Evolutionary conservation across 1,140 invertebrate genomes (phyloP).

Genomic region (Pogonognathellus flavescens): DNA sequence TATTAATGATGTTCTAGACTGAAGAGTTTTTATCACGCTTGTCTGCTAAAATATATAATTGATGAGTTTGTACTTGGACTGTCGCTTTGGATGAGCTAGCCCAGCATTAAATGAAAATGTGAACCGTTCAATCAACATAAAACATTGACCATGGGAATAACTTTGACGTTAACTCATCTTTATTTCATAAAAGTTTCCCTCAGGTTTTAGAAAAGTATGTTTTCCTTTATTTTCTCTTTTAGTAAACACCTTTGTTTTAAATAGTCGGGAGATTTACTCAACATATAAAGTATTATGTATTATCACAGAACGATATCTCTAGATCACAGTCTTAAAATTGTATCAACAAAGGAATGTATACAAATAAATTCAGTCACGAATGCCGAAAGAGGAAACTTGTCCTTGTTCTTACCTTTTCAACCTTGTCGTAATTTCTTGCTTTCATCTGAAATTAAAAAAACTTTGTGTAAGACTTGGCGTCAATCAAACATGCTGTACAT

Average conservation of each 20-base stretch:
- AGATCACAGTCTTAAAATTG: constrained; percentile 16
- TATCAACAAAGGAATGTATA: constrained; percentile 37
- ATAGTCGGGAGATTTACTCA: constrained; percentile 26
- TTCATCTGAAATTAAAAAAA: constrained; percentile 82
- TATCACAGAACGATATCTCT: constrained; percentile 40
- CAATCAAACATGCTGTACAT: not conserved
- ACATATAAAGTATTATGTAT: constrained; percentile 31
- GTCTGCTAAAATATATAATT: not conserved
- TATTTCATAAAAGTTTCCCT: constrained; percentile 46
- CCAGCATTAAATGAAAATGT: constrained; percentile 47
- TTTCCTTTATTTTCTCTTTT: constrained; percentile 49
- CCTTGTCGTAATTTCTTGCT: constrained; percentile 94
- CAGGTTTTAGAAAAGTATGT: constrained; percentile 12
- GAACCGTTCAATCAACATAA: constrained; percentile 41
- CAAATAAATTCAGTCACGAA: constrained; percentile 51
- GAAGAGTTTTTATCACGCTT: no score
- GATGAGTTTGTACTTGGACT: constrained; percentile 4
- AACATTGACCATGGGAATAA: constrained; percentile 26
- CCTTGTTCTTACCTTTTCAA: constrained; percentile 88
- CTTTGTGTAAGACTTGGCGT: not conserved
- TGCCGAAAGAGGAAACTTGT: constrained; percentile 47
- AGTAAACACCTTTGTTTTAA: constrained; percentile 40
- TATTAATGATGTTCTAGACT: no score
- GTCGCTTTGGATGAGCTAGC: constrained; percentile 26
- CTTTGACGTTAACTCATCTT: constrained; percentile 31